Evolutionary conservation across 2,797 vertebrate genomes (phyloP), one percentile per base, ranked within the genome.

Genomic region (Chaunax sp.): DNA sequence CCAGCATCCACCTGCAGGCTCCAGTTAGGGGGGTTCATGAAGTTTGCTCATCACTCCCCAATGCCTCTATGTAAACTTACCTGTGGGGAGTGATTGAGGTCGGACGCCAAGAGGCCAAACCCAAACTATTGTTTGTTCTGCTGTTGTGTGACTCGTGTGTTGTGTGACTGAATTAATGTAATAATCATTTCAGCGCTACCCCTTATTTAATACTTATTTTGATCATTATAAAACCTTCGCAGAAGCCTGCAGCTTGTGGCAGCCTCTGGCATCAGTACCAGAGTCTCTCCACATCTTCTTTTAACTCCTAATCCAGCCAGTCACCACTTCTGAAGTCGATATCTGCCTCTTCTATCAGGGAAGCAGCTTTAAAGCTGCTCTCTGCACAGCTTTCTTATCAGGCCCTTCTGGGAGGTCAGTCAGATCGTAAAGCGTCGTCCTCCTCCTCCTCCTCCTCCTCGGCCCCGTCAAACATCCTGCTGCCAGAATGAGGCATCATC

Each of bases 251-350:
- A 38, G 75, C 62, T 46, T 58, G 62, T 64, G 64, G 52, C 74
- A 69, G 61, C 63, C 64, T 47, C 65, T n/a, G 45, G 38, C 52
- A 1, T 46, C 25, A 30, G 35, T 49, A 46, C 62, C 75, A 65
- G 43, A 63, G 38, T 69, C 71, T 78, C 80, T 61, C 43, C 43
- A 37, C 44, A 53, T 85, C 75, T 81, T 51, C 52, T 73, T 80
- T 77, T 41, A 80, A 71, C 75, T 72, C 78, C 62, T 86, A 77
- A 87, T 86, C 80, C 77, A 56, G 66, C 50, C 16, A 81, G 78
- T 84, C 81, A 60, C 73, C 70, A 70, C 83, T 87, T 82, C 68
- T 70, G 45, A 80, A 82, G 81, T 67, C 65, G 78, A 80, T 85
- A 86, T 89, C 81, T 79, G 55, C 40, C 44, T 69, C 73, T 77